Evolutionary conservation across 2,888 invertebrate species (phyloP).

Genomic region (Caenorhabditis plicata): DNA sequence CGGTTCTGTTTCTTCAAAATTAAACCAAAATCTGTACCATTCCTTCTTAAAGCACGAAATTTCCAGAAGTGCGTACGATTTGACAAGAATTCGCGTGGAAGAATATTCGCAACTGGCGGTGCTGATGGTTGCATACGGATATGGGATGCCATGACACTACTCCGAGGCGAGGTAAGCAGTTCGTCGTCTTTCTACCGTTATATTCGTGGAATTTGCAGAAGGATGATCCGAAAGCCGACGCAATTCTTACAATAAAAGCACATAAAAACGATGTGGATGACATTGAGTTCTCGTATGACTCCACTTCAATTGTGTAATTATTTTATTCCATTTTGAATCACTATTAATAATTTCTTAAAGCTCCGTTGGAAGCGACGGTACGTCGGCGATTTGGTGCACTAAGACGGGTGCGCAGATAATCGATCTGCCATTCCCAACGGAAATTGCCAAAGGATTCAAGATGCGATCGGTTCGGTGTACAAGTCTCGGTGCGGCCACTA

Average conservation of each 20-base stretch:
- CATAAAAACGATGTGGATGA: slow-evolving; percentile 46
- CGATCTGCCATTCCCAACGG: slow-evolving; percentile 35
- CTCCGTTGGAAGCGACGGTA: slow-evolving; percentile 40
- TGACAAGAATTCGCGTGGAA: slow-evolving; percentile 37
- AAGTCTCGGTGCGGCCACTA: slow-evolving; percentile 31
- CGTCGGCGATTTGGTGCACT: slow-evolving; percentile 43
- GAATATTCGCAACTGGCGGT: slow-evolving; percentile 55
- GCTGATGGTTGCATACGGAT: slow-evolving; percentile 57
- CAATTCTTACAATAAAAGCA: slow-evolving; percentile 33
- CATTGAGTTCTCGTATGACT: slow-evolving; percentile 45
- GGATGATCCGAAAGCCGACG: slow-evolving; percentile 8
- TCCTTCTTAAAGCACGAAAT: too few relatives aligned
- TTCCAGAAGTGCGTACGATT: slow-evolving; percentile 56
- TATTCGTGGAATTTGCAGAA: background rate
- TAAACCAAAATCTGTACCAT: too few relatives aligned
- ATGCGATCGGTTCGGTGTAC: slow-evolving; percentile 53
- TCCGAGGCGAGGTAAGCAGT: slow-evolving; percentile 10
- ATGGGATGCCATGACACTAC: slow-evolving; percentile 43
- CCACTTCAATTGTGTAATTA: slow-evolving; percentile 25
- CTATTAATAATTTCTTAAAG: slow-evolving; percentile 13
- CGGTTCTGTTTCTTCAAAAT: too few relatives aligned
- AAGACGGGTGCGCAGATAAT: slow-evolving; percentile 36
- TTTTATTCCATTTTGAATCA: background rate
- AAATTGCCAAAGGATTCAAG: slow-evolving; percentile 45
- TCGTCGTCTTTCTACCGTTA: too few relatives aligned